Evolutionary conservation across 2,797 vertebrate species (phyloP).

Genomic region (Erpetoichthys calabaricus): DNA sequence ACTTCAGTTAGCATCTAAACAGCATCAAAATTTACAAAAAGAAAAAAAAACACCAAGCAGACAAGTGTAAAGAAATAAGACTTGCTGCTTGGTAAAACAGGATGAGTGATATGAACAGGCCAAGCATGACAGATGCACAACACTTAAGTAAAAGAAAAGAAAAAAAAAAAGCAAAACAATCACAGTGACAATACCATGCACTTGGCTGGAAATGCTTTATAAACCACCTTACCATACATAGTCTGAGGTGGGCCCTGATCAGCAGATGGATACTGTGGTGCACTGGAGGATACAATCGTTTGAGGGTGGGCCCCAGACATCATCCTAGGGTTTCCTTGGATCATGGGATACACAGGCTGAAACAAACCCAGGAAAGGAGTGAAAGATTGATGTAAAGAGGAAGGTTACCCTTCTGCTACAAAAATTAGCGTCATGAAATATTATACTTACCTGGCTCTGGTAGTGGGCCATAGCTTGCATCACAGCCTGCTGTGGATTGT

Average conservation of each 20-base stretch:
- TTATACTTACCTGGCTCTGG: conserved; percentile 55
- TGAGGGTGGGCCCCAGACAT: conserved; percentile 67
- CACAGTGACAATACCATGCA: too few species aligned
- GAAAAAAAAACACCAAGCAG: too few species aligned
- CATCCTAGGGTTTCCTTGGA: conserved; percentile 68
- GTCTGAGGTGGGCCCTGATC: conserved; percentile 75
- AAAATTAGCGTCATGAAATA: neutral
- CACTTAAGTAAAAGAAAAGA: too few species aligned
- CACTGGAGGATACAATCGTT: conserved; percentile 63
- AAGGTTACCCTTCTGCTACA: neutral
- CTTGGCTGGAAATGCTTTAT: too few species aligned
- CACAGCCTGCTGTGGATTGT: conserved; percentile 63
- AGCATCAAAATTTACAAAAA: too few species aligned
- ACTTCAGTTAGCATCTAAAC: too few species aligned
- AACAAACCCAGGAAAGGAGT: neutral
- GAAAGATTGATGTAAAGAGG: neutral
- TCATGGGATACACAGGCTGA: conserved; percentile 75
- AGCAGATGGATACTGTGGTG: conserved; percentile 66
- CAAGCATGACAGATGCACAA: too few species aligned
- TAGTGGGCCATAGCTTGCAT: conserved; percentile 78
- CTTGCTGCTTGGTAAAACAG: too few species aligned
- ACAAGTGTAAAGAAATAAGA: too few species aligned
- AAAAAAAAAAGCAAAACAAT: too few species aligned
- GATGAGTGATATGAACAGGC: too few species aligned
- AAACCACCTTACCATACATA: conserved; percentile 59